phyloP scores from a whole-genome alignment of 1,140 invertebrate species.

The Drosophila asahinai region DNA sequence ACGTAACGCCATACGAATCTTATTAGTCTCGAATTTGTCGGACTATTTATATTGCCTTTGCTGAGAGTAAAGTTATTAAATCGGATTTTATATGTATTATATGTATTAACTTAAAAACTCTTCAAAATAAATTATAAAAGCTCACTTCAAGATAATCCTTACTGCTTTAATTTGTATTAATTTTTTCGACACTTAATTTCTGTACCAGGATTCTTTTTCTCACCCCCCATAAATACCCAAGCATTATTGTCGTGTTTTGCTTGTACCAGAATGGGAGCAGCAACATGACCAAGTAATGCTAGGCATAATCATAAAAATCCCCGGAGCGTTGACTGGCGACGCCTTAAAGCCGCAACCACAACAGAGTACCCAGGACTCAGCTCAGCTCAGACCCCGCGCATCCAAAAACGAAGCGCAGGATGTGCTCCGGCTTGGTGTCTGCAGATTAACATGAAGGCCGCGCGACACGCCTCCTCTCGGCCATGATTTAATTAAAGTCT shows the following conservation, averaged over 20 bases:
- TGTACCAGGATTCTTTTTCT: slow-evolving; percentile 18
- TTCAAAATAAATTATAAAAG: not conserved
- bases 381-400: not conserved
- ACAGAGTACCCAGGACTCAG: slow-evolving; percentile 9
- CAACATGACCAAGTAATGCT: slow-evolving; percentile 56
- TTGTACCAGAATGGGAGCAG: slow-evolving; percentile 20
- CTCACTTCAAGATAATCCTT: not conserved
- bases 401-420: not conserved
- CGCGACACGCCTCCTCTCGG: slow-evolving; percentile 18
- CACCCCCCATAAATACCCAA: slow-evolving; percentile 32
- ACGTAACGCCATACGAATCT: too few species aligned
- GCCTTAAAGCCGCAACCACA: slow-evolving; percentile 58
- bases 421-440: slow-evolving; percentile 26
- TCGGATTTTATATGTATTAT: not conserved
- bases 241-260: slow-evolving; percentile 24
- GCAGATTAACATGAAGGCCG: slow-evolving; percentile 57
- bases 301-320: slow-evolving; percentile 65
- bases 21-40: too few species aligned
- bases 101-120: not conserved
- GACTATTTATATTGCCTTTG: too few species aligned
- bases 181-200: slow-evolving; percentile 12
- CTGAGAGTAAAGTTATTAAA: not conserved
- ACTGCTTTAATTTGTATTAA: slow-evolving; percentile 3
- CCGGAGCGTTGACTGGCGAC: slow-evolving; percentile 32
- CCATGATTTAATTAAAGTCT: slow-evolving; percentile 80